phyloP scores from a whole-genome alignment of 2,113 vertebrate species.

The Mastomys coucha region DNA sequence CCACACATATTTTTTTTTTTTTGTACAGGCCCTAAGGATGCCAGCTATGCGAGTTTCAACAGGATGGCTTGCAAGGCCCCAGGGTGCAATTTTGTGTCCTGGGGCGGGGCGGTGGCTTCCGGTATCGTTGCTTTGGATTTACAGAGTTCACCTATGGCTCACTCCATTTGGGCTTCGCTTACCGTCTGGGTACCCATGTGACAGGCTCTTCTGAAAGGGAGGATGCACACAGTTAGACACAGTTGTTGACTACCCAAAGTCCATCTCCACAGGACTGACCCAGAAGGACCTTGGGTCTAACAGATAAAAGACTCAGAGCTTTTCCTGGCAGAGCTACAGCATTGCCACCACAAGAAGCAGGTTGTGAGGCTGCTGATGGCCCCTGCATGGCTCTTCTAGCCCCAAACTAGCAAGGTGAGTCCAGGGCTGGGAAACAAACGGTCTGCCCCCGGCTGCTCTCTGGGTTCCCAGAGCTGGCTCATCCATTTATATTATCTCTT shows the following conservation, averaged over 20 bases:
- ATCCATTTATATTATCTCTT: constrained; percentile 35
- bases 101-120: constrained; percentile 87
- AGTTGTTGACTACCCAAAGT: constrained; percentile 81
- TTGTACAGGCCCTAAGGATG: constrained; percentile 83
- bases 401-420: not conserved
- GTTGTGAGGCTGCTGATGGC: not conserved
- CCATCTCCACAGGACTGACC: constrained; percentile 20
- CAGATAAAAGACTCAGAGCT: constrained; percentile 67
- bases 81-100: constrained; percentile 91
- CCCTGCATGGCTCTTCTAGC: not conserved
- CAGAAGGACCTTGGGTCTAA: constrained; percentile 25
- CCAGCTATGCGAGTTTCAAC: constrained; percentile 86
- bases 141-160: constrained; percentile 76
- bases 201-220: constrained; percentile 82
- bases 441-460: not conserved
- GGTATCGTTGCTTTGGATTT: constrained; percentile 86
- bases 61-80: constrained; percentile 89
- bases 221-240: constrained; percentile 77
- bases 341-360: not conserved
- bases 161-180: constrained; percentile 86
- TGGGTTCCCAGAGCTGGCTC: not conserved
- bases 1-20: constrained; percentile 84
- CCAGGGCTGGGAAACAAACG: not conserved
- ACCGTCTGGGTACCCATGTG: constrained; percentile 70
- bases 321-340: constrained; percentile 59